Percentiles rank a stretch among this genome's conserved stretches.
Evolutionary conservation across 2,888 invertebrate species (phyloP).

Genomic region (Andrena flavipes): DNA sequence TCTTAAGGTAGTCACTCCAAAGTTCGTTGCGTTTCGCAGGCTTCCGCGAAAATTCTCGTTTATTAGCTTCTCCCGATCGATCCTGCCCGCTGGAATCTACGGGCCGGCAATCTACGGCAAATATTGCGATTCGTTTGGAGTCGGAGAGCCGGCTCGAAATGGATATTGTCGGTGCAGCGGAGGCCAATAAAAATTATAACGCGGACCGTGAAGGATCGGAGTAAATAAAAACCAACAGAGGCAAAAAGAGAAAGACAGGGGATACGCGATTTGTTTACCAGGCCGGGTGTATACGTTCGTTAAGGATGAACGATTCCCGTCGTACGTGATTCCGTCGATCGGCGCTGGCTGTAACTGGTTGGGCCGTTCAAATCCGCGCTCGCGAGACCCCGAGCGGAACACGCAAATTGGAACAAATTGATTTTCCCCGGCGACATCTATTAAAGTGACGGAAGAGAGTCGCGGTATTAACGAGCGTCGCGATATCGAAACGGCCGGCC

Average conservation of each 20-base stretch:
- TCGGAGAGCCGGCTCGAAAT: slow-evolving; percentile 22
- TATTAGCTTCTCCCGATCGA: slow-evolving; percentile 34
- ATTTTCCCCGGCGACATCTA: slow-evolving; percentile 60
- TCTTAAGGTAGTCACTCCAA: neutral
- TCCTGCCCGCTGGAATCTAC: slow-evolving; percentile 30
- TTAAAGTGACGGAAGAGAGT: slow-evolving; percentile 63
- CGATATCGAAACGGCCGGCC: slow-evolving; percentile 50
- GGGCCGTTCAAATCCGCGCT: slow-evolving; percentile 7
- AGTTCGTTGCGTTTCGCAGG: neutral
- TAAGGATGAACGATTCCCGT: slow-evolving; percentile 33
- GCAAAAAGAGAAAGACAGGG: slow-evolving; percentile 10
- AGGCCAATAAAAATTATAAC: slow-evolving; percentile 50
- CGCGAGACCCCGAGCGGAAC: slow-evolving; percentile 16
- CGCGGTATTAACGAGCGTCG: slow-evolving; percentile 62
- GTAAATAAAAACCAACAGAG: slow-evolving; percentile 40
- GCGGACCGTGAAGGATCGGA: slow-evolving; percentile 38
- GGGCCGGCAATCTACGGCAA: slow-evolving; percentile 38
- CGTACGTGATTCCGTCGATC: neutral
- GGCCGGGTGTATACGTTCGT: slow-evolving; percentile 4
- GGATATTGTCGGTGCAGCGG: slow-evolving; percentile 35
- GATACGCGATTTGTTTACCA: slow-evolving; percentile 13
- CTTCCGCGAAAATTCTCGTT: slow-evolving; percentile 36
- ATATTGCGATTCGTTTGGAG: slow-evolving; percentile 49
- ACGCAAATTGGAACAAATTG: slow-evolving; percentile 64
- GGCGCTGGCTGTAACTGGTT: neutral